Base-by-base conservation (phyloP, 2,113 vertebrate genomes). In the Antechinus flavipes region DNA sequence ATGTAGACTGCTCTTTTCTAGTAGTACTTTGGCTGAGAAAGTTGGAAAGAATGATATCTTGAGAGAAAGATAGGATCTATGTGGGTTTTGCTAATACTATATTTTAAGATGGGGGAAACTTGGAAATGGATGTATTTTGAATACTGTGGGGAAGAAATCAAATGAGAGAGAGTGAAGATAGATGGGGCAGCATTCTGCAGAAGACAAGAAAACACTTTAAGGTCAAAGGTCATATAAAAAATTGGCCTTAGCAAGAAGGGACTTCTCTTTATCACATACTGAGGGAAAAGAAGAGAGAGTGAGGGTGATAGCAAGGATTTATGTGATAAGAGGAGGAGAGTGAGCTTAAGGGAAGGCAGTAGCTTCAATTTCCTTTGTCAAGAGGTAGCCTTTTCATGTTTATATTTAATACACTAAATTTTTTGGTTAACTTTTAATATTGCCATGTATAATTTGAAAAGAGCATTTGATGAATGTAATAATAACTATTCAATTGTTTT, bases 401-500 rank as follows among this genome's bases (percentile, higher is more conserved):
- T 84, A 22, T 84, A 23, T 84, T 2, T 42, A 42, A 42, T 42
- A 19, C 68, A 42, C 42, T 84, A 42, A 76, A 42, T n/a, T 76
- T 76, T 53, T 84, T 54, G 10, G 5, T 91, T n/a, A 27, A 54
- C 49, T 91, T 25, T 26, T 91, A 27, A 52, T 30, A 35, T 9
- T 30, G 12, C 53, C 12, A 23, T 91, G 2, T 91, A 52, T 91
- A 52, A 50, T 52, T 54, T 30, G 35, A 27, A n/a, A n/a, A 91
- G n/a, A 49, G 25, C 49, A 30, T 27, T 35, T 52, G 26, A 26
- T 54, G 52, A 91, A 84, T 42, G 16, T 19, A 84, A 2, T 84
- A 84, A 23, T 84, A 27, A 46, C 8, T 22, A 76, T 54, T 54
- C 11, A 42, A 30, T 92, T 97, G 55, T 92, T 1, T 97, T 97